Conservation (phyloP, 2,797 vertebrate species). For the Sciurus vulgaris region DNA sequence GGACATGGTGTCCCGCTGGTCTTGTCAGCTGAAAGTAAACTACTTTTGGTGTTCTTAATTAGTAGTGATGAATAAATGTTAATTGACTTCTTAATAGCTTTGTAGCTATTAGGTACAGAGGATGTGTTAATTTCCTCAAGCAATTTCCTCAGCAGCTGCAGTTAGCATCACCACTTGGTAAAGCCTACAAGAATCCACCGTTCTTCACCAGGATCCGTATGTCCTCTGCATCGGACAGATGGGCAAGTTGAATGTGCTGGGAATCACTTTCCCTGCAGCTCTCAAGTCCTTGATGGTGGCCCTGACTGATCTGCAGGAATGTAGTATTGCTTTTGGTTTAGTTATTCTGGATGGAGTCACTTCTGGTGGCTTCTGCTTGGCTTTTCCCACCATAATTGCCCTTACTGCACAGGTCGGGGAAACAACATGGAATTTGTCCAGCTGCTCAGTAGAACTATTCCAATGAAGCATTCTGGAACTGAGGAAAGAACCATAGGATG, state of each 20-base stretch:
- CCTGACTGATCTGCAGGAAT: not conserved
- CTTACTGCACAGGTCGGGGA: not conserved
- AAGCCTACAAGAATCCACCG: too few species aligned
- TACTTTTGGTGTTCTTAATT: not conserved
- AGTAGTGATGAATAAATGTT: not conserved
- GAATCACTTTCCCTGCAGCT: not conserved
- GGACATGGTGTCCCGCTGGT: too few species aligned
- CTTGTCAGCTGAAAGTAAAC: too few species aligned
- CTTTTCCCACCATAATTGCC: not conserved
- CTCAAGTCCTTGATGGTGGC: not conserved
- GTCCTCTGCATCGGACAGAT: not conserved
- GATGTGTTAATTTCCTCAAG: not conserved
- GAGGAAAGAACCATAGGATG: not conserved
- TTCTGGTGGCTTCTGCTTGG: not conserved
- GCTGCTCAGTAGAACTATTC: not conserved
- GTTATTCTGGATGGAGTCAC: not conserved
- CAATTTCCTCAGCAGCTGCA: not conserved
- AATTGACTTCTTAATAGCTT: too few species aligned
- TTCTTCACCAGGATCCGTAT: not conserved
- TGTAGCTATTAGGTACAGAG: not conserved
- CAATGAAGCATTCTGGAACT: not conserved
- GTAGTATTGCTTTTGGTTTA: not conserved
- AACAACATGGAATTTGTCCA: not conserved
- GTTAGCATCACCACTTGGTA: not conserved
- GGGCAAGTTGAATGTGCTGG: not conserved